Percentiles rank a stretch among this genome's conserved stretches.
phyloP scores from a whole-genome alignment of 2,888 invertebrate species.

The Galeopsomyia nigrocyanea region DNA sequence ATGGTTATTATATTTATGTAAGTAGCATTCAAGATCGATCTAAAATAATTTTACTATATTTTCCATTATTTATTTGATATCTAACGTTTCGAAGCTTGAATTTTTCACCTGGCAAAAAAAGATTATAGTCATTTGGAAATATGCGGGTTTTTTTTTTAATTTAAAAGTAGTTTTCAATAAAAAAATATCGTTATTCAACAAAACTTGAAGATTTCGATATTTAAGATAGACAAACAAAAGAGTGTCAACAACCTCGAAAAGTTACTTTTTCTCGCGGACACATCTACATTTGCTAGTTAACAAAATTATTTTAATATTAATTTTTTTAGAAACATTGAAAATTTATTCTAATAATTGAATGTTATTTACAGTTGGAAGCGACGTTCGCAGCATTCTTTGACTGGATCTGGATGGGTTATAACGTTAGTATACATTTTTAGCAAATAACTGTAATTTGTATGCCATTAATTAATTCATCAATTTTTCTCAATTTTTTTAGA shows the following conservation, averaged over 20 bases:
- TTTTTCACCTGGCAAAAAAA: no score
- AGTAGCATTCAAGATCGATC: conserved; percentile 66
- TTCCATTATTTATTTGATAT: conserved; percentile 12
- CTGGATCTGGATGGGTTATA: conserved; percentile 88
- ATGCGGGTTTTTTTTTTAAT: no score
- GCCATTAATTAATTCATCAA: conserved; percentile 9
- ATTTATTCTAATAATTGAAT: conserved; percentile 21
- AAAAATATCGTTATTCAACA: no score
- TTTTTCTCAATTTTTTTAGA: conserved; percentile 73
- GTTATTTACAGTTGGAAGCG: conserved; percentile 78
- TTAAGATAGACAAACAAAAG: no score
- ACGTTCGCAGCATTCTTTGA: conserved; percentile 82
- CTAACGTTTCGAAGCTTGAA: background rate
- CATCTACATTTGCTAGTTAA: no score
- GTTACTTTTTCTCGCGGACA: no score
- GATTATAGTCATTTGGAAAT: no score
- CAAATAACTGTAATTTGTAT: background rate
- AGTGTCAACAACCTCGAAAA: no score
- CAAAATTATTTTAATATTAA: no score
- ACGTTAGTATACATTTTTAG: conserved; percentile 74
- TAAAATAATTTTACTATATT: background rate
- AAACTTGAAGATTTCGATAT: no score
- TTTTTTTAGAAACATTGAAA: conserved; percentile 16
- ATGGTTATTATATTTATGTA: conserved; percentile 93
- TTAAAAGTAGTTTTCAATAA: no score